Percentiles rank a stretch among this genome's conserved stretches.
Conservation (phyloP, 2,113 vertebrate species). For the Neodontobutis hainanensis region DNA sequence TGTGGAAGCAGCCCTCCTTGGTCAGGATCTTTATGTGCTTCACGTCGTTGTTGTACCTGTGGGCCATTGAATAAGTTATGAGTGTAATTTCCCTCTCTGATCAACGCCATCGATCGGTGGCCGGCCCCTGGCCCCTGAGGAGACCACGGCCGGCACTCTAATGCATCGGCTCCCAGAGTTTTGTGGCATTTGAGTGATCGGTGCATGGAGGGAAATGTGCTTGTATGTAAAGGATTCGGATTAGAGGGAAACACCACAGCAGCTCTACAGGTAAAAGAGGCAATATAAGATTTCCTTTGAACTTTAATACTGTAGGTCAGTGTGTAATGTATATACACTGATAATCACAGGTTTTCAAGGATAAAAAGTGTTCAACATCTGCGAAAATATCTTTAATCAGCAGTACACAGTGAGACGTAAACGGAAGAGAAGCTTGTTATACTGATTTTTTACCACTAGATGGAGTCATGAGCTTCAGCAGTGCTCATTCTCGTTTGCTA, state of each 20-base stretch:
- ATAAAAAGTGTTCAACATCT: no score
- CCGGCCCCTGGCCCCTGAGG: conserved; percentile 67
- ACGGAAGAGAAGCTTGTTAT: no score
- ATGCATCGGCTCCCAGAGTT: conserved; percentile 78
- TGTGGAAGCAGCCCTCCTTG: conserved; percentile 92
- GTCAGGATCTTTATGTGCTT: conserved; percentile 99
- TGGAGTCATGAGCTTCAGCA: background rate
- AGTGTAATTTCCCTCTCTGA: conserved; percentile 91
- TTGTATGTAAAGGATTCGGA: conserved; percentile 30
- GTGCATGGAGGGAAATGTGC: conserved; percentile 36
- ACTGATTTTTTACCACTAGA: no score
- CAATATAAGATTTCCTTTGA: background rate
- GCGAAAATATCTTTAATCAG: no score
- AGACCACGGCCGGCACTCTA: conserved; percentile 72
- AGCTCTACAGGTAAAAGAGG: background rate
- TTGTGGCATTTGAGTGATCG: conserved; percentile 80
- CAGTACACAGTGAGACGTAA: no score
- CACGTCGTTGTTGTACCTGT: conserved; percentile 99
- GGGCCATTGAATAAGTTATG: conserved; percentile 90
- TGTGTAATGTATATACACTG: no score
- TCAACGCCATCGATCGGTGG: conserved; percentile 89
- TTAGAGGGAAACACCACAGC: background rate
- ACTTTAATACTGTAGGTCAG: background rate
- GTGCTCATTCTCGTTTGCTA: no score
- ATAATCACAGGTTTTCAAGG: no score